Evolutionary conservation across 2,888 invertebrate species (phyloP).

Genomic region (Drosophila lutescens): DNA sequence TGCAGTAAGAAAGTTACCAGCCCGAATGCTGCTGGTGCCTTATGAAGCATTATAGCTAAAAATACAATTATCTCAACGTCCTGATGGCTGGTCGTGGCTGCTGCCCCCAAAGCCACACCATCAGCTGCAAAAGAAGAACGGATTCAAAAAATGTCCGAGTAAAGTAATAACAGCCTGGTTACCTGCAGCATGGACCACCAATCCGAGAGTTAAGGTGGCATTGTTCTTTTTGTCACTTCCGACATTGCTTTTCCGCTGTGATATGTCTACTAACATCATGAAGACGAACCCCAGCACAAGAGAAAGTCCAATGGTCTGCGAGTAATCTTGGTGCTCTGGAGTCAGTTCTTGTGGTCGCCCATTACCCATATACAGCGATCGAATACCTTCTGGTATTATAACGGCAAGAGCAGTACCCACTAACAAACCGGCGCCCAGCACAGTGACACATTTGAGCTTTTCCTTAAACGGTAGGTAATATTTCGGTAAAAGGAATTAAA

Average conservation of each 20-base stretch:
- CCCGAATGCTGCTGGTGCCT: constrained; percentile 99
- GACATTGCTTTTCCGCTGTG: constrained; percentile 85
- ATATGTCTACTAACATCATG: constrained; percentile 96
- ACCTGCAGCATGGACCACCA: constrained; percentile 99
- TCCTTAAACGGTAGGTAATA: constrained; percentile 87
- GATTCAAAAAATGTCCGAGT: no score
- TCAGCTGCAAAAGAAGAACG: constrained; percentile 88
- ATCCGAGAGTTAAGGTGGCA: constrained; percentile 97
- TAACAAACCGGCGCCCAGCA: constrained; percentile 97
- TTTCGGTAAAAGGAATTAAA: background rate
- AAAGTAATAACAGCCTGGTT: constrained; percentile 9
- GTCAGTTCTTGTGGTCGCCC: background rate
- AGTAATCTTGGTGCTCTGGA: constrained; percentile 67
- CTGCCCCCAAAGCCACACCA: constrained; percentile 98
- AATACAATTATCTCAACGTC: constrained; percentile 99
- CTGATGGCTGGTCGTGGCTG: constrained; percentile 97
- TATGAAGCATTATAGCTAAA: constrained; percentile 99
- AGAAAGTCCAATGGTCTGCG: constrained; percentile 91
- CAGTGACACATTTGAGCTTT: constrained; percentile 95
- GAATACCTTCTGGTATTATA: constrained; percentile 99
- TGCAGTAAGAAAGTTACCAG: constrained; percentile 98
- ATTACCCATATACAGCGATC: constrained; percentile 88
- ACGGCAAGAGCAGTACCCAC: constrained; percentile 99
- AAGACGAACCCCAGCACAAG: constrained; percentile 97
- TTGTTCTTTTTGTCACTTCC: constrained; percentile 91